These are phyloP conservation scores for Syncerus caffer DNA, from an alignment of 2,797 vertebrate species.

Conservation along the genomic window DNA sequence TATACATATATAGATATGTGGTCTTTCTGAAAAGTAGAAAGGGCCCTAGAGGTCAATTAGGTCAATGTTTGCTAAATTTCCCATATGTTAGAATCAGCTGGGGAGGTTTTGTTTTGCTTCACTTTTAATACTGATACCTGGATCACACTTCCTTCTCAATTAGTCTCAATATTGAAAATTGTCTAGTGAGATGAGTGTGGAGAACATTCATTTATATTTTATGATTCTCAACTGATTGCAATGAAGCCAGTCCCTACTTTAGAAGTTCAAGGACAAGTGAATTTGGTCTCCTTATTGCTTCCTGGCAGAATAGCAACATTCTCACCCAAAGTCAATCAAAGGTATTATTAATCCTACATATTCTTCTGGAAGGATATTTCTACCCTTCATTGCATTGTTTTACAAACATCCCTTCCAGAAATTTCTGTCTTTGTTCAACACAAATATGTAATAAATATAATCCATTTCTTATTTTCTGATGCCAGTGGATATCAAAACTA, in stretches of 20 bases:
- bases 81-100: background rate
- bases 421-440: background rate
- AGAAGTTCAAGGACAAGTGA: background rate
- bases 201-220: background rate
- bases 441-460: background rate
- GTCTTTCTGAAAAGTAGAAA: background rate
- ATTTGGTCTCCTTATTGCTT: background rate
- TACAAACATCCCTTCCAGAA: background rate
- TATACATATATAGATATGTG: background rate
- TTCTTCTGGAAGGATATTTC: background rate
- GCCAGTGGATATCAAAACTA: background rate
- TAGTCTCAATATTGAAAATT: constrained; percentile 12
- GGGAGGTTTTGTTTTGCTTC: constrained; percentile 10
- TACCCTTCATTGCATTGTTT: background rate
- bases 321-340: background rate
- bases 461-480: background rate
- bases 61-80: constrained; percentile 14
- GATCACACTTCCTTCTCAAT: background rate
- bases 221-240: background rate
- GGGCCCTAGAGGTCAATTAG: constrained; percentile 46
- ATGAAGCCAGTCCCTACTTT: background rate
- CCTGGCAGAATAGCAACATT: background rate
- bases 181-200: background rate
- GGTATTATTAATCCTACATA: background rate
- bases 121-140: background rate